Percentiles rank a stretch among this genome's conserved stretches.
Conservation (phyloP, 2,113 vertebrate genomes). For the Epinephelus fuscoguttatus region DNA sequence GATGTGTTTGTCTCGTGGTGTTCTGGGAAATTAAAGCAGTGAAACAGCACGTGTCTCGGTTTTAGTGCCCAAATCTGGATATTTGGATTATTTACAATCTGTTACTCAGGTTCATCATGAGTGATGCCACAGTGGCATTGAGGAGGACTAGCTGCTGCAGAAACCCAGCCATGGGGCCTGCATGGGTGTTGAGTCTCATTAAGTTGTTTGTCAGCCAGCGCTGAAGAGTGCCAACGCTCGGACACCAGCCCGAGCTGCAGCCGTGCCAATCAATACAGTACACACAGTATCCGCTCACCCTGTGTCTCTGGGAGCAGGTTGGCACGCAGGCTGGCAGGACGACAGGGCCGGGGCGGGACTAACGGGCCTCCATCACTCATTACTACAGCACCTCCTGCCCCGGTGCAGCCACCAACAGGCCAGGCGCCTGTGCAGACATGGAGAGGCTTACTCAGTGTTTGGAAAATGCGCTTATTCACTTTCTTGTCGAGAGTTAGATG, state of each 20-base stretch:
- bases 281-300: slow-evolving; percentile 59
- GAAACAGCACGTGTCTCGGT: background rate
- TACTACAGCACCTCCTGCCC: slow-evolving; percentile 10
- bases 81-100: background rate
- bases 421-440: background rate
- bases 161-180: slow-evolving; percentile 25
- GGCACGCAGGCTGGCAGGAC: slow-evolving; percentile 58
- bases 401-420: slow-evolving; percentile 5
- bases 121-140: background rate
- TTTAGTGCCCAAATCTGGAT: background rate
- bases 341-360: slow-evolving; percentile 16
- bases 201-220: slow-evolving; percentile 61
- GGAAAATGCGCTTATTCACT: background rate
- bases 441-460: background rate
- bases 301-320: slow-evolving; percentile 50
- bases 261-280: slow-evolving; percentile 70
- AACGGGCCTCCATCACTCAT: slow-evolving; percentile 6
- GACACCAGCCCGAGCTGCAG: slow-evolving; percentile 65
- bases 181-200: slow-evolving; percentile 52
- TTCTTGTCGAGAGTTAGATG: background rate
- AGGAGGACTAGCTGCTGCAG: slow-evolving; percentile 19
- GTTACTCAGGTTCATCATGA: slow-evolving; percentile 9
- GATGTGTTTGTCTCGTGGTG: background rate
- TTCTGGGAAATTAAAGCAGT: slow-evolving; percentile 18
- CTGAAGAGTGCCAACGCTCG: slow-evolving; percentile 52